These are phyloP conservation scores for Carassius carassius DNA, from an alignment of 2,113 vertebrate species.

Conservation along the genomic window DNA sequence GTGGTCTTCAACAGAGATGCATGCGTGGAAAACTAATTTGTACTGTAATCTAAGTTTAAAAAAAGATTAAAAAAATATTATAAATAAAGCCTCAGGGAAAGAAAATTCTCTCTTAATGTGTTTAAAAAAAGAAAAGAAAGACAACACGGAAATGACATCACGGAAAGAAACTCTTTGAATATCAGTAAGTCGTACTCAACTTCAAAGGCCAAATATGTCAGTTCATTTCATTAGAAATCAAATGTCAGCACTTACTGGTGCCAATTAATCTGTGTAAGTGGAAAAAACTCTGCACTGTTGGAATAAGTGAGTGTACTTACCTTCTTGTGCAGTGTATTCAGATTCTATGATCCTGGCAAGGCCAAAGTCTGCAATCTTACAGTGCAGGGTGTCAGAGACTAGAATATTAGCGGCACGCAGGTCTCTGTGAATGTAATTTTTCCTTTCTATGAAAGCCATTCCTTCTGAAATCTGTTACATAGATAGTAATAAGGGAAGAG, in stretches of 20 bases:
- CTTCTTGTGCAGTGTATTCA: slow-evolving; percentile 91
- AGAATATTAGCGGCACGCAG: slow-evolving; percentile 93
- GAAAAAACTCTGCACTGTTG: slow-evolving; percentile 2
- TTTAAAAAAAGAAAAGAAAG: background rate
- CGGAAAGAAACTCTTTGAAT: background rate
- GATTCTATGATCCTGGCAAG: slow-evolving; percentile 89
- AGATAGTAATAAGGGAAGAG: background rate
- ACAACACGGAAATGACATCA: background rate
- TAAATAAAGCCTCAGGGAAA: background rate
- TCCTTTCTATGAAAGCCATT: slow-evolving; percentile 94
- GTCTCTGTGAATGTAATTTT: slow-evolving; percentile 96
- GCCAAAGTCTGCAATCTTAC: slow-evolving; percentile 96
- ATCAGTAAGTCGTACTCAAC: background rate
- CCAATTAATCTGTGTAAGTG: background rate
- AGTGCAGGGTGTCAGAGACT: slow-evolving; percentile 86
- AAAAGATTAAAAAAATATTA: background rate
- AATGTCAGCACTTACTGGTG: background rate
- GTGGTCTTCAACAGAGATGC: too few relatives aligned
- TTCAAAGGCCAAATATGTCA: background rate
- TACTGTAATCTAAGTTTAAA: background rate
- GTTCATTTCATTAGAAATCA: background rate
- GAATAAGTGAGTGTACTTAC: slow-evolving; percentile 63
- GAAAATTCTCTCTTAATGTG: background rate
- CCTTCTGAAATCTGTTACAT: slow-evolving; percentile 87
- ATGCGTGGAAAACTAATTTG: background rate